These are phyloP conservation scores for Bostrychus sinensis DNA, from an alignment of 2,113 vertebrate genomes.

Conservation along the genomic window DNA sequence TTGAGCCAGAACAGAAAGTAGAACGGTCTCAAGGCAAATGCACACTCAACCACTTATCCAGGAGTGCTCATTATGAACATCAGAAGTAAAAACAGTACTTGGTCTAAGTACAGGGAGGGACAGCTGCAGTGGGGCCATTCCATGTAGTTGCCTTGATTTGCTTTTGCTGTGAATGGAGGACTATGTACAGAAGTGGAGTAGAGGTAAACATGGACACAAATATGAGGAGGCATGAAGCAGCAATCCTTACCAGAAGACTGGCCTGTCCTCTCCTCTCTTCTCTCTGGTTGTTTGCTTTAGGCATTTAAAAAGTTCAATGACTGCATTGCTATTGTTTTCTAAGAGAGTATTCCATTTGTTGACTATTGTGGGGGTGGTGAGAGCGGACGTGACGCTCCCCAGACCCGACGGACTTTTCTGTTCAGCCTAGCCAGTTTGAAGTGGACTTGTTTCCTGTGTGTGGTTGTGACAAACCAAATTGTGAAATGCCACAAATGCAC, in stretches of 20 bases:
- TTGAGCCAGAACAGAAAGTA: conserved; percentile 81
- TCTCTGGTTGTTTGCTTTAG: conserved; percentile 65
- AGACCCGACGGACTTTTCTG: conserved; percentile 53
- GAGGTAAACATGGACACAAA: conserved; percentile 57
- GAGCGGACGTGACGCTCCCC: conserved; percentile 30
- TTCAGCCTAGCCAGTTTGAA: conserved; percentile 66
- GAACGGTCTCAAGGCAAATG: conserved; percentile 61
- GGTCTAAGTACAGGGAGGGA: conserved; percentile 65
- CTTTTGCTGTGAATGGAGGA: conserved; percentile 63
- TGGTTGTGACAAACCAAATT: conserved; percentile 64
- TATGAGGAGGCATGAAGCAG: conserved; percentile 42
- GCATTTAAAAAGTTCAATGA: conserved; percentile 67
- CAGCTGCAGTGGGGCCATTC: conserved; percentile 69
- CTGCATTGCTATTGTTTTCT: conserved; percentile 66
- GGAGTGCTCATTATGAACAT: conserved; percentile 80
- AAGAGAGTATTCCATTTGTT: conserved; percentile 67
- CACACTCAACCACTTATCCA: conserved; percentile 54
- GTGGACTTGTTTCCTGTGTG: conserved; percentile 65
- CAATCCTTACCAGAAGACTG: conserved; percentile 49
- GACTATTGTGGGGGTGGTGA: conserved; percentile 57
- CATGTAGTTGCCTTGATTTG: conserved; percentile 79
- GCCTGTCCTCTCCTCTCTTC: conserved; percentile 48
- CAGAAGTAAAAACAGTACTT: conserved; percentile 66
- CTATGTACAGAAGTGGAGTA: conserved; percentile 65
- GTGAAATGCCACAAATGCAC: conserved; percentile 51